Conservation (phyloP, 1,140 invertebrate species). For the Camponotus vicinus region DNA sequence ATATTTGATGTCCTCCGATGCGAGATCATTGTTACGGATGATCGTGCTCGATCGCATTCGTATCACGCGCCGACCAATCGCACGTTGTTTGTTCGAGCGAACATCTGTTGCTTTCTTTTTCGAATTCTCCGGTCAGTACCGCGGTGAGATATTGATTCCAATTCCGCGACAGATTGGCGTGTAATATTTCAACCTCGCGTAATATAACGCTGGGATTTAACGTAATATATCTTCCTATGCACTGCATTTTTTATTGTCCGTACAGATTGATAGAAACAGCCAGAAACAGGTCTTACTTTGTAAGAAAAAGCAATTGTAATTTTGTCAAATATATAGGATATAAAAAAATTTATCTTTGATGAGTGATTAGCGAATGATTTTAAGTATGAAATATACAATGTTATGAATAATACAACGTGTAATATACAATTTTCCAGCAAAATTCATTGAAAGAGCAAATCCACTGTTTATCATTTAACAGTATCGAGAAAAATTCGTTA, state of each 20-base stretch:
- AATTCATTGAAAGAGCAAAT: constrained; percentile 17
- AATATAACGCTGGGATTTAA: constrained; percentile 40
- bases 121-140: constrained; percentile 32
- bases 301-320: background rate
- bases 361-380: background rate
- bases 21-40: constrained; percentile 52
- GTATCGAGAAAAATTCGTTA: constrained; percentile 54
- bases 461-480: constrained; percentile 26
- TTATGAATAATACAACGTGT: no score
- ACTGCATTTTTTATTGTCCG: background rate
- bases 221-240: constrained; percentile 20
- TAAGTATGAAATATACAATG: constrained; percentile 18
- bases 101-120: constrained; percentile 61
- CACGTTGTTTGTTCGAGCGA: constrained; percentile 43
- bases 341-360: background rate
- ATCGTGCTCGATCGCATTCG: constrained; percentile 40
- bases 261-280: background rate
- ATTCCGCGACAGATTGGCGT: constrained; percentile 37
- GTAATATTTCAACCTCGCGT: constrained; percentile 53
- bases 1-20: constrained; percentile 58
- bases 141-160: constrained; percentile 45
- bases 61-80: constrained; percentile 41
- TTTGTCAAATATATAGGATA: background rate
- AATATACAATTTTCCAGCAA: background rate
- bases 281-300: background rate